Evolutionary conservation across 1,140 invertebrate genomes (phyloP), one percentile per base, ranked within the genome.

Genomic region (Drosophila jambulina): DNA sequence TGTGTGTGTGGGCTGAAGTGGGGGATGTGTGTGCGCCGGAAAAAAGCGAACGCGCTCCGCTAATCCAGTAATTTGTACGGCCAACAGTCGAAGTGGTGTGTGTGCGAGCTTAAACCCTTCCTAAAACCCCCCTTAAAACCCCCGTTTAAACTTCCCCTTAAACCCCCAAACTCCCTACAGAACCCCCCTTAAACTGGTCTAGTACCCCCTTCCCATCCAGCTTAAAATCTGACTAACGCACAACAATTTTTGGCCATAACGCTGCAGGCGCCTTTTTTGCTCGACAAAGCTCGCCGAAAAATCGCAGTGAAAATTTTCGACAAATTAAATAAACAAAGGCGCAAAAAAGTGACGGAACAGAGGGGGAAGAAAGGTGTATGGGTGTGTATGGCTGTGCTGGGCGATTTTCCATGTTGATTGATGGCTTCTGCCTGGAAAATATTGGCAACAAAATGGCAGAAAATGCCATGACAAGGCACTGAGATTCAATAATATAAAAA

Each of bases 1-100:
- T 43, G 57, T 8, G 64, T 17, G 43, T 3, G 13, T 9, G 15
- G 4, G 12, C 29, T 4, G 10, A 12, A 10, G 43, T 13, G 23
- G n/a, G 5, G 2, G 12, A 13, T 43, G 46, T 56, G 51, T 68
- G 53, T 36, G 71, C 29, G 25, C 27, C 38, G 51, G 40, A 82
- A 82, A 85, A 82, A 90, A 82, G 76, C 65, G 49, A 58, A 42
- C 70, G 53, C 75, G 64, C 75, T 70, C 59, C 62, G 76, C 88
- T 91, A 91, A 91, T 91, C 88, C 84, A 76, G 82, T 91, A 91
- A 91, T 91, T 91, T 91, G 75, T 80, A 91, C 75, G 59, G 77
- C 79, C 79, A 91, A 91, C 88, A 91, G 49, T 53, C 63, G 45
- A 58, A 70, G 38, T 38, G 45, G 27, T 46, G 38, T 51, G 21